Evolutionary conservation across 1,140 invertebrate species (phyloP).

Genomic region (Popillia japonica): DNA sequence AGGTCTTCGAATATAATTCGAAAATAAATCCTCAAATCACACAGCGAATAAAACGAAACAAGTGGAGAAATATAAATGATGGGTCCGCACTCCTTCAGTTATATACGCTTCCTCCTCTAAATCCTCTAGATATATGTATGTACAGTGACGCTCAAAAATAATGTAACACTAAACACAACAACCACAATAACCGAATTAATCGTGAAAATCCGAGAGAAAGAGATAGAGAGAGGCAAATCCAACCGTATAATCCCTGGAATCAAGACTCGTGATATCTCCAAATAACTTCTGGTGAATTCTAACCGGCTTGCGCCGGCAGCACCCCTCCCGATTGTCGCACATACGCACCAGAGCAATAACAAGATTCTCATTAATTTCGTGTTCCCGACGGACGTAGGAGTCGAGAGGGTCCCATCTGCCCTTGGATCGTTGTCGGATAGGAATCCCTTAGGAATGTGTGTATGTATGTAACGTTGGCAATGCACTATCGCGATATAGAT

Average conservation of each 20-base stretch:
- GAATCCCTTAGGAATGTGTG: not conserved
- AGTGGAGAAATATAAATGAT: conserved; percentile 6
- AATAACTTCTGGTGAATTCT: conserved; percentile 42
- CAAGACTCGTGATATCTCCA: conserved; percentile 45
- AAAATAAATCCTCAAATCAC: conserved; percentile 20
- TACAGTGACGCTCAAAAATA: not conserved
- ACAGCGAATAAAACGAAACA: not conserved
- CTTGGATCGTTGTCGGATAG: conserved; percentile 34
- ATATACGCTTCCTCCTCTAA: not conserved
- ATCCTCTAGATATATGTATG: not conserved
- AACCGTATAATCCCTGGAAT: conserved; percentile 43
- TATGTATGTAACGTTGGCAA: not conserved
- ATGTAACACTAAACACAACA: conserved; percentile 24
- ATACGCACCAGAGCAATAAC: conserved; percentile 44
- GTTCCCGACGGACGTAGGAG: conserved; percentile 40
- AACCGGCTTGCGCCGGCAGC: not conserved
- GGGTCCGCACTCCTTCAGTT: not conserved
- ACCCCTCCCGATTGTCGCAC: conserved; percentile 40
- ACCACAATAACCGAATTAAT: no score
- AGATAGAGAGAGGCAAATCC: not conserved
- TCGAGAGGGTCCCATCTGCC: conserved; percentile 43
- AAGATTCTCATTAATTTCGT: conserved; percentile 48
- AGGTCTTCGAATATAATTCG: not conserved
- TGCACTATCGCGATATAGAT: not conserved
- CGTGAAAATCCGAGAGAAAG: not conserved